Evolutionary conservation across 2,888 invertebrate genomes (phyloP).

Genomic region (Leptinotarsa tumamoca): DNA sequence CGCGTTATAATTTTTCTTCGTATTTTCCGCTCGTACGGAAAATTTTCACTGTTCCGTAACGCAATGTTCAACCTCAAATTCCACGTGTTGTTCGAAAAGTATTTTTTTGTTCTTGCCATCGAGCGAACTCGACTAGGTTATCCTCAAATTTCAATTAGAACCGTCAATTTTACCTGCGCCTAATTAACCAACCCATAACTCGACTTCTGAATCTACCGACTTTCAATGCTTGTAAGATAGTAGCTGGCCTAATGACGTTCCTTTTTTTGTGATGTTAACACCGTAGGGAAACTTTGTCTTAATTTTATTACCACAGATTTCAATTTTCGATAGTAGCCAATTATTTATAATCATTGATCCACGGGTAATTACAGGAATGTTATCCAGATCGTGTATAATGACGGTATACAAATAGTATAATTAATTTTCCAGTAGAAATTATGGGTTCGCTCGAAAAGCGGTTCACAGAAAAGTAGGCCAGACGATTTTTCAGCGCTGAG

Average conservation of each 20-base stretch:
- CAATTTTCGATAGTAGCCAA: slow-evolving; percentile 28
- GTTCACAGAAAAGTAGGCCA: neutral
- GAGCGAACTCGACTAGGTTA: neutral
- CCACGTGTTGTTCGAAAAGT: too few species aligned
- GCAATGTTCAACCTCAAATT: too few species aligned
- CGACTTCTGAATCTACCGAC: slow-evolving; percentile 13
- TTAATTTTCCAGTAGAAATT: slow-evolving; percentile 25
- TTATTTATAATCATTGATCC: slow-evolving; percentile 26
- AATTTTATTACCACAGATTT: slow-evolving; percentile 22
- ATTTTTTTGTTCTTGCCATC: too few species aligned
- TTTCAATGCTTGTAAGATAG: slow-evolving; percentile 15
- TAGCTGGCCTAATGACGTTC: slow-evolving; percentile 15
- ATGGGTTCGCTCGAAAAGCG: slow-evolving; percentile 15
- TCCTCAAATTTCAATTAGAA: slow-evolving; percentile 11
- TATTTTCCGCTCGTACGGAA: too few species aligned
- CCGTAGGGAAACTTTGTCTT: slow-evolving; percentile 7
- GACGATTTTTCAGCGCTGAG: neutral
- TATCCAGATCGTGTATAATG: slow-evolving; percentile 18
- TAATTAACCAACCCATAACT: neutral
- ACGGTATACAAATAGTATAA: slow-evolving; percentile 25
- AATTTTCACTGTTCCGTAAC: too few species aligned
- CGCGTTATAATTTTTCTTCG: too few species aligned
- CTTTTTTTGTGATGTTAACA: slow-evolving; percentile 4
- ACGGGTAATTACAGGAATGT: slow-evolving; percentile 27
- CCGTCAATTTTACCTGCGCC: slow-evolving; percentile 13